Conservation (phyloP, 2,888 invertebrate genomes). For the Andricus quercusramuli region DNA sequence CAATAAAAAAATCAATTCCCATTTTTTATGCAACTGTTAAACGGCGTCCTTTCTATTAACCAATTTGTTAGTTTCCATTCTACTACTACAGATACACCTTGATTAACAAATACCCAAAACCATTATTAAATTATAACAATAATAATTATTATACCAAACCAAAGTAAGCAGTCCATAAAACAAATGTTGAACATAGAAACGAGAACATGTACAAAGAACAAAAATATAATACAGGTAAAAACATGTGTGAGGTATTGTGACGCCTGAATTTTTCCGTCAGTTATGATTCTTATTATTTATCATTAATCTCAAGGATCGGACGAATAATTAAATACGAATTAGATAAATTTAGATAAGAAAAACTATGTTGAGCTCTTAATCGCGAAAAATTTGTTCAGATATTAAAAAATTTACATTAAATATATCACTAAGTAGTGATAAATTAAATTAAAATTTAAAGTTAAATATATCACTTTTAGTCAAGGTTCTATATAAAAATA, state of each 20-base stretch:
- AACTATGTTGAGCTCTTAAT: neutral
- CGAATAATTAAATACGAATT: neutral
- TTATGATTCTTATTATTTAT: neutral
- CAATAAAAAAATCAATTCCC: neutral
- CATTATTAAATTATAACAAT: slow-evolving; percentile 4
- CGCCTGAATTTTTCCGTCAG: slow-evolving; percentile 26
- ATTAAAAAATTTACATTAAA: neutral
- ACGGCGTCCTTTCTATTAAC: neutral
- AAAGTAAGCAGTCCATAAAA: slow-evolving; percentile 18
- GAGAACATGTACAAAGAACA: slow-evolving; percentile 39
- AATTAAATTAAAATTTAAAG: too few relatives aligned
- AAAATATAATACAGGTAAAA: slow-evolving; percentile 38
- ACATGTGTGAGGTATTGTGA: slow-evolving; percentile 52
- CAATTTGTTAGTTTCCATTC: slow-evolving; percentile 15
- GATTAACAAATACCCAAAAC: slow-evolving; percentile 11
- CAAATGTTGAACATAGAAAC: slow-evolving; percentile 31
- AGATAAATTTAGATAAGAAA: slow-evolving; percentile 14
- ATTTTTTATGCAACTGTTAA: neutral
- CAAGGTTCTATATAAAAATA: neutral
- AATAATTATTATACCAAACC: slow-evolving; percentile 18
- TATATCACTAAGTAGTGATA: too few relatives aligned
- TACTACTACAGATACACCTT: neutral
- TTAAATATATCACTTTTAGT: too few relatives aligned
- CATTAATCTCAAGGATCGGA: neutral
- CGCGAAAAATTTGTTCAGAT: neutral